Conservation (phyloP, 2,797 vertebrate genomes). For the Alcedo quadribrachys region DNA sequence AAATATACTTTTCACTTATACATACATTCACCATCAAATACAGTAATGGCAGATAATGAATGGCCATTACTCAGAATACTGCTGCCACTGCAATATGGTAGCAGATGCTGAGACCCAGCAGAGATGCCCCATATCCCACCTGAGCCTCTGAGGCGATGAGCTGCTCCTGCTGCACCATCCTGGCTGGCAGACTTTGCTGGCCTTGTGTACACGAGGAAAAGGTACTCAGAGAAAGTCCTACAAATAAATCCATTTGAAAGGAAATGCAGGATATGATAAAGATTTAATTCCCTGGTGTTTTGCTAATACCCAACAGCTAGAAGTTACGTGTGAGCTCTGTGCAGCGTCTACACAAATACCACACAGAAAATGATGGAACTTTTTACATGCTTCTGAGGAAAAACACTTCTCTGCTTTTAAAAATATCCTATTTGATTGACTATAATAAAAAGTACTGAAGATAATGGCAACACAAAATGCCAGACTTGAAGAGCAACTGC, state of each 20-base stretch:
- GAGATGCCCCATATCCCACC: not conserved
- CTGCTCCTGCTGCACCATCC: not conserved
- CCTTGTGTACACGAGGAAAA: not conserved
- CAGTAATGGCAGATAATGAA: not conserved
- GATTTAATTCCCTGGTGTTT: not conserved
- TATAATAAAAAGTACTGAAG: not conserved
- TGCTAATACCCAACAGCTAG: not conserved
- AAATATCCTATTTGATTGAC: not conserved
- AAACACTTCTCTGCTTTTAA: not conserved
- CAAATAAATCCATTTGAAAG: not conserved
- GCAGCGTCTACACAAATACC: not conserved
- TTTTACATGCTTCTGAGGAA: not conserved
- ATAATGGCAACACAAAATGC: not conserved
- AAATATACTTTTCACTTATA: not conserved
- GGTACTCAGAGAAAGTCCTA: not conserved
- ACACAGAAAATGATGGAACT: fast-evolving
- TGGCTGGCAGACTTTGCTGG: not conserved
- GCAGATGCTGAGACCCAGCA: not conserved
- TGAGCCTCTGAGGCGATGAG: not conserved
- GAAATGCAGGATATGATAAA: not conserved
- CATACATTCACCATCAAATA: not conserved
- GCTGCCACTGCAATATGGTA: not conserved
- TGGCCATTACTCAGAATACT: not conserved
- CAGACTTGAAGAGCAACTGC: not conserved
- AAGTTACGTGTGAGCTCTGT: not conserved